Base-by-base conservation (phyloP, 1,140 invertebrate genomes). In the Chelonus insularis region DNA sequence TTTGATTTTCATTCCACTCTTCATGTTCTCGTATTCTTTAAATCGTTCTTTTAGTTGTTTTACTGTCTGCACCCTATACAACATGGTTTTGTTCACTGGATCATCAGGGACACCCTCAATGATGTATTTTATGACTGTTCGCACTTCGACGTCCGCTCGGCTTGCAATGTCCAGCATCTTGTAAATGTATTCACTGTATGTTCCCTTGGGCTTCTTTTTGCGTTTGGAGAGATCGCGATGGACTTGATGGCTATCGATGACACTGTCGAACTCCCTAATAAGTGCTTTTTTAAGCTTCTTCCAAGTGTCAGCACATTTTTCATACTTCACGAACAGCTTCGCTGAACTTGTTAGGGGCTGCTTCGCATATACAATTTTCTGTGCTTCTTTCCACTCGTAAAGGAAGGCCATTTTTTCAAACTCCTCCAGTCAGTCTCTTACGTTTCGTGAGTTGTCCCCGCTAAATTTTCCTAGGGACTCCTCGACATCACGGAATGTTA, bases 101-200 rank as follows among this genome's bases (percentile, higher is more conserved):
- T 70, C 61, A 23, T 69, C 70, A 12, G 29, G 48, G 11, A 72
- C 61, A 1, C 65, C 70, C 3, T 73, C 64, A 20, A 72, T 67
- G 1, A 74, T 71, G 29, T 72, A 71, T 66, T 69, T 65, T n/a
- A 73, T 72, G 4, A 67, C 21, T 9, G 62, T 47, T 43, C 55
- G 59, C 0, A 16, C 11, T 18, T 75, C 69, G 1, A 73, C 55
- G 21, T 52, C 39, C 0, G 51, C 60, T 12, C 63, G 61, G 12
- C 48, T 52, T 2, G 59, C 59, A 5, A 60, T 60, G 14, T 60
- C 48, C 7, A 52, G n/a, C 60, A 72, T 66, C 21, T 52, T 37
- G 36, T 71, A 65, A 2, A 61, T 23, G 48, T 71, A 73, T 29
- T 66, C 63, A 61, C 67, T 63, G 32, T 64, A 65, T 6, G 60